Percentiles rank a stretch among this genome's conserved stretches.
These are phyloP conservation scores for Spisula solida DNA, from an alignment of 2,888 invertebrate species.

Conservation along the genomic window DNA sequence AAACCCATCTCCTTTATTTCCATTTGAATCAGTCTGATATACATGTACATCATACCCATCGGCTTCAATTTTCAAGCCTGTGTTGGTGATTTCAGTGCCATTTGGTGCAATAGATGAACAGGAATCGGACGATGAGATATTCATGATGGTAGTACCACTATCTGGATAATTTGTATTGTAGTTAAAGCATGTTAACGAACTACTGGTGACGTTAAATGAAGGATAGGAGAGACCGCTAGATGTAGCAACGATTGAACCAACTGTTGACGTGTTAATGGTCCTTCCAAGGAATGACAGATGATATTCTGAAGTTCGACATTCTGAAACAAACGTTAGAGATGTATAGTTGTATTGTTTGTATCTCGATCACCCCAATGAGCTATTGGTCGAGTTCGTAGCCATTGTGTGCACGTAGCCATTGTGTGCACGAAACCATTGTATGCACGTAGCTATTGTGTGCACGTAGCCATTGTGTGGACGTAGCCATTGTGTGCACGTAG, in stretches of 20 bases:
- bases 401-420: too few species aligned
- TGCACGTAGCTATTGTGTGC: too few species aligned
- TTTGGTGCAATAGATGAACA: neutral
- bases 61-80: slow-evolving; percentile 26
- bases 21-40: slow-evolving; percentile 3
- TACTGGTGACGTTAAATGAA: neutral
- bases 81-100: neutral
- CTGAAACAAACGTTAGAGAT: neutral
- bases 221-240: neutral
- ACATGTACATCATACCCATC: neutral
- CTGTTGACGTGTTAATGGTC: too few species aligned
- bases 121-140: neutral
- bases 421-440: too few species aligned
- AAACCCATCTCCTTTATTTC: slow-evolving; percentile 50
- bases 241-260: neutral
- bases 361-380: neutral
- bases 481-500: too few species aligned
- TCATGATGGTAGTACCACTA: neutral
- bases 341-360: neutral
- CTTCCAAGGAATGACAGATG: slow-evolving; percentile 31
- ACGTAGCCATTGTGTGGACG: too few species aligned
- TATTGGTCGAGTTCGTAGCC: neutral
- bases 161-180: neutral
- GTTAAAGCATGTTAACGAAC: neutral
- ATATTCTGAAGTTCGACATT: slow-evolving; percentile 24